These are phyloP conservation scores for Sporophila hypoxantha DNA, from an alignment of 2,113 vertebrate species.

Conservation along the genomic window DNA sequence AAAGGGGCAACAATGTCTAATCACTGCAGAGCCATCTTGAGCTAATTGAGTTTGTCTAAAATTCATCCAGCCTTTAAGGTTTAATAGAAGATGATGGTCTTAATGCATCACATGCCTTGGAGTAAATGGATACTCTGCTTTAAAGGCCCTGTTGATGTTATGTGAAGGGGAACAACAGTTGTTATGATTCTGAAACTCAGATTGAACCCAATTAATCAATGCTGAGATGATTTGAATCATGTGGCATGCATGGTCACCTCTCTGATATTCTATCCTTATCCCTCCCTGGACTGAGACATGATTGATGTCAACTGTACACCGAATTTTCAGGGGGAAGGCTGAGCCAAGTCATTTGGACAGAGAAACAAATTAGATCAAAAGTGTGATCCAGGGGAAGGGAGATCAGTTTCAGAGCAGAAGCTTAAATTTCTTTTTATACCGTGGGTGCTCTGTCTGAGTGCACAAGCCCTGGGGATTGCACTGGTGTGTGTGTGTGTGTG, in stretches of 20 bases:
- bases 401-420: slow-evolving; percentile 84
- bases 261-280: slow-evolving; percentile 75
- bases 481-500: background rate
- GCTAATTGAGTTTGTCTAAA: slow-evolving; percentile 77
- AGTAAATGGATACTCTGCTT: slow-evolving; percentile 71
- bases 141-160: slow-evolving; percentile 70
- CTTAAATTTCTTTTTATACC: slow-evolving; percentile 61
- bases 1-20: slow-evolving; percentile 53
- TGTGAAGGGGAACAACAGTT: slow-evolving; percentile 77
- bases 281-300: slow-evolving; percentile 65
- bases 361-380: slow-evolving; percentile 83
- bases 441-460: background rate
- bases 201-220: slow-evolving; percentile 81
- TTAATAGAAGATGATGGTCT: slow-evolving; percentile 68
- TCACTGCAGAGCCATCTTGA: slow-evolving; percentile 67
- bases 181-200: slow-evolving; percentile 75
- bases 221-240: slow-evolving; percentile 79
- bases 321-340: slow-evolving; percentile 61
- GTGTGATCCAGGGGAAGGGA: slow-evolving; percentile 63
- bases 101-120: slow-evolving; percentile 61
- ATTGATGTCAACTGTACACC: slow-evolving; percentile 74
- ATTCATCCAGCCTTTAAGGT: slow-evolving; percentile 66
- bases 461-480: background rate
- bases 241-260: slow-evolving; percentile 78
- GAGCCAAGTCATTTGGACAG: slow-evolving; percentile 68